These are phyloP conservation scores for Drosophila subpulchrella DNA, from an alignment of 1,140 invertebrate species.

Conservation along the genomic window DNA sequence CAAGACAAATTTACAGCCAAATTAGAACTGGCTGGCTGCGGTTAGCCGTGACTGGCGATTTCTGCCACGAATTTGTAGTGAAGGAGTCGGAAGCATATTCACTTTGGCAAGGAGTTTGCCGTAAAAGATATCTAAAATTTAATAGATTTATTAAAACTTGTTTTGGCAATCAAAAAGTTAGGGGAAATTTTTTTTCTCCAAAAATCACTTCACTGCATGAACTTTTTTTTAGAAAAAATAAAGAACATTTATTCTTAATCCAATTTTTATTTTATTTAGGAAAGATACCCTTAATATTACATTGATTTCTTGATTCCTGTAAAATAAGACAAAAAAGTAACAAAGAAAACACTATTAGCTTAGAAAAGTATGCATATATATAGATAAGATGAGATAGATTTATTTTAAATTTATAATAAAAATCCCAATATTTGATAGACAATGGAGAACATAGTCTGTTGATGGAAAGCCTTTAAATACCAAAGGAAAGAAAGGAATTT, in stretches of 20 bases:
- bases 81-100: not conserved
- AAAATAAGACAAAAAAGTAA: too few species aligned
- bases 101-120: not conserved
- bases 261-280: too few species aligned
- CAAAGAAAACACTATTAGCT: too few species aligned
- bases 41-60: constrained; percentile 68
- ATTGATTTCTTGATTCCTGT: too few species aligned
- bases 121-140: not conserved
- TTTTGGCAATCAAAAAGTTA: too few species aligned
- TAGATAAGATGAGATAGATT: not conserved
- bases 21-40: constrained; percentile 74
- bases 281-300: too few species aligned
- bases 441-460: not conserved
- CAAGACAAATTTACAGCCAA: constrained; percentile 79
- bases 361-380: too few species aligned
- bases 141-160: too few species aligned
- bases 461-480: not conserved
- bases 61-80: constrained; percentile 8
- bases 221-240: too few species aligned
- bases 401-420: not conserved
- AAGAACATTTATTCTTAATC: too few species aligned
- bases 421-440: not conserved
- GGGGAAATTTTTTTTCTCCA: too few species aligned
- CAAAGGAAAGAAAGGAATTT: not conserved
- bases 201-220: too few species aligned